Conservation (phyloP, 2,113 vertebrate genomes). For the Odocoileus virginianus region DNA sequence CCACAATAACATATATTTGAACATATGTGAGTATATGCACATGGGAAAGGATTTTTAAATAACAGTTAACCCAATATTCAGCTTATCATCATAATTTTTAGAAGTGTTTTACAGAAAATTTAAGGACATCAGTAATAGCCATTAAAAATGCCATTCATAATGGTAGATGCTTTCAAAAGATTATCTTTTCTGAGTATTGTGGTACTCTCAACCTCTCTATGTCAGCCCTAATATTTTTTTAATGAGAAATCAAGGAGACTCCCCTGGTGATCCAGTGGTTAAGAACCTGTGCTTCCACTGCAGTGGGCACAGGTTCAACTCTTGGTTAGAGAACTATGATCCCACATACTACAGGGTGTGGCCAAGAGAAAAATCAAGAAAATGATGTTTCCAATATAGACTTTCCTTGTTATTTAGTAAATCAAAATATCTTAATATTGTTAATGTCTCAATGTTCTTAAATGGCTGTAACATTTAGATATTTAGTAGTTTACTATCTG, state of each 20-base stretch:
- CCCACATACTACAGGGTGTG: not conserved
- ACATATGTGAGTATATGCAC: not conserved
- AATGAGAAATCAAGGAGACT: not conserved
- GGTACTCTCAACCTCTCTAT: not conserved
- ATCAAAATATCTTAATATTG: slow-evolving; percentile 20
- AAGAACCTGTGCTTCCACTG: not conserved
- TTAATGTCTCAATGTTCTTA: not conserved
- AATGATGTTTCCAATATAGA: not conserved
- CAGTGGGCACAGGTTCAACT: not conserved
- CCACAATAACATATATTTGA: not conserved
- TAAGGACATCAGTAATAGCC: not conserved
- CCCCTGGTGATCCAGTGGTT: not conserved
- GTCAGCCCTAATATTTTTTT: not conserved
- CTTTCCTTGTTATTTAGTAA: not conserved
- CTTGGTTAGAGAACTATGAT: not conserved
- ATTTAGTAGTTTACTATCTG: slow-evolving; percentile 38
- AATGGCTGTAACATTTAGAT: slow-evolving; percentile 23
- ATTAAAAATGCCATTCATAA: not conserved
- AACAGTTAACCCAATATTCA: not conserved
- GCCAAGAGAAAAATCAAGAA: not conserved
- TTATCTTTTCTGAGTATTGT: not conserved
- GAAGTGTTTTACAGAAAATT: not conserved
- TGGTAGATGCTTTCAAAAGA: not conserved
- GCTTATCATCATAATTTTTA: not conserved
- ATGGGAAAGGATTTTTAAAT: not conserved